Base-by-base conservation (phyloP, 2,888 invertebrate genomes). In the Orthosia cruda region DNA sequence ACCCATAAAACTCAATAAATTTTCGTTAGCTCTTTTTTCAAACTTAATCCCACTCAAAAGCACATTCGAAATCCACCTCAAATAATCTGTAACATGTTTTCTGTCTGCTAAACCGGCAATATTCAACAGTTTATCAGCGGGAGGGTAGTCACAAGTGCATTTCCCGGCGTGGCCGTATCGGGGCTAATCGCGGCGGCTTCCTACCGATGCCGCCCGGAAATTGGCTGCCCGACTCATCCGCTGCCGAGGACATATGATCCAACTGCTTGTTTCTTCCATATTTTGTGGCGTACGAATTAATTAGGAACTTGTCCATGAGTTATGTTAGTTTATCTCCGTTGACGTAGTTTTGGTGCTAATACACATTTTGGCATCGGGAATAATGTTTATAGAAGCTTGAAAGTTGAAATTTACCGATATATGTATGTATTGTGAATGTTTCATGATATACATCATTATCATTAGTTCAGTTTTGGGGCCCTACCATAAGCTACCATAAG, bases 241-340 rank as follows among this genome's bases (percentile, higher is more conserved):
- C n/a, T n/a, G n/a, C 63, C 80, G 84, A 76, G 85, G 89, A 86
- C 85, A 87, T 80, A 83, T 70, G 73, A 66, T 65, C 88, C 79
- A 74, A 77, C 79, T 84, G 55, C 84, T 73, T 84, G 85, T 88
- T 89, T 90, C 89, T 85, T 83, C 81, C 85, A 80, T 82, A 82
- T 86, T 87, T 87, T 80, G 76, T 69, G 63, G 71, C 72, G 50
- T 13, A 67, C 68, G 59, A 55, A 77, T 68, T 75, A 68, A 81
- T 71, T 77, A 67, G 49, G 23, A 77, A 69, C 47, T 72, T 45
- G 57, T 73, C 50, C 67, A 61, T 26, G 58, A 59, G 52, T 68
- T 77, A 57, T 70, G 66, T 49, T 52, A 40, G 54, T 76, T 65
- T 68, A 81, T 84, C 23, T 72, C 77, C 85, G 81, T 57, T 50